Evolutionary conservation across 2,797 vertebrate genomes (phyloP).

Genomic region (Alfaro cultratus): DNA sequence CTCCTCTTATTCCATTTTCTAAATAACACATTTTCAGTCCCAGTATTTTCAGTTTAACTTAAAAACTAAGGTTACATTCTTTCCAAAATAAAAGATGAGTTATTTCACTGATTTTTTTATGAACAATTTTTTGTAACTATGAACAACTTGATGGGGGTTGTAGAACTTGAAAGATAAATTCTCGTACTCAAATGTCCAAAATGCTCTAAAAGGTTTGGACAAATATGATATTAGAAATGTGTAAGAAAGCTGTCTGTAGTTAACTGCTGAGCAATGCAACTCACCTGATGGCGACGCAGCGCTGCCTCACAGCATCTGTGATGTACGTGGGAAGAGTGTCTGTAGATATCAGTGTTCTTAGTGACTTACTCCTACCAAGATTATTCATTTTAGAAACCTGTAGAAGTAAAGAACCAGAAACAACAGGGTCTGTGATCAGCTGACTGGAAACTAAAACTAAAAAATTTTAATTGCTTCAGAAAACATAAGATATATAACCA

Average conservation of each 20-base stretch:
- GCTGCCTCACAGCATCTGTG: conserved; percentile 89
- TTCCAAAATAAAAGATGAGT: not conserved
- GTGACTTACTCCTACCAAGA: conserved; percentile 82
- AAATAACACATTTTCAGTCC: not conserved
- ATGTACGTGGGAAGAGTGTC: conserved; percentile 92
- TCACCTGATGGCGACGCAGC: conserved; percentile 89
- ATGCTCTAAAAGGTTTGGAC: not conserved
- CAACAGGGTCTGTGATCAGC: not conserved
- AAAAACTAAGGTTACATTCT: not conserved
- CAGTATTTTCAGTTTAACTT: not conserved
- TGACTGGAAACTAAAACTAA: not conserved
- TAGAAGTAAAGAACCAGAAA: conserved; percentile 12
- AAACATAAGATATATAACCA: not conserved
- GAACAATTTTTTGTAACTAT: not conserved
- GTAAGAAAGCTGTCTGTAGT: not conserved
- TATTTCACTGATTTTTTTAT: not conserved
- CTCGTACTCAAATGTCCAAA: not conserved
- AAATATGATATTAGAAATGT: not conserved
- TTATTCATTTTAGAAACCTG: conserved; percentile 73
- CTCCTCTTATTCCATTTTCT: not conserved
- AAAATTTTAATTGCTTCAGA: not conserved
- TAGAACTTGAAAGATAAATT: not conserved
- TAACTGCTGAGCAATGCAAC: not conserved
- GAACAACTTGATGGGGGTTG: not conserved
- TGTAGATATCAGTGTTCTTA: conserved; percentile 85